Conservation (phyloP, 2,888 invertebrate genomes). For the Exocentrus adspersus region DNA sequence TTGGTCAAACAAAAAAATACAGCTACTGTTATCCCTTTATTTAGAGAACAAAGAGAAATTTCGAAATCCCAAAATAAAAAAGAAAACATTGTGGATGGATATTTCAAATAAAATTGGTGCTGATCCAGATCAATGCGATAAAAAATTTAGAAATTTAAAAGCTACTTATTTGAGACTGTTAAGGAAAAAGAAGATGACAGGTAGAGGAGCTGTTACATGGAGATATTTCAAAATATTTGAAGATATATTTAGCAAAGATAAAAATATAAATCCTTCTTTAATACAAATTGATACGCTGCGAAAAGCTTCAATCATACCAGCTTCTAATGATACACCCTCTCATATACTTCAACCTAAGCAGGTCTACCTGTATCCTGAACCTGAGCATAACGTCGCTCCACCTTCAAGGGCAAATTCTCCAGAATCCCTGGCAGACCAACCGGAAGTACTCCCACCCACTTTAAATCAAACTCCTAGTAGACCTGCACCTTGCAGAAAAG, state of each 20-base stretch:
- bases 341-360: too few relatives aligned
- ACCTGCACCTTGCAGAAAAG: too few relatives aligned
- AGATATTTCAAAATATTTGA: not conserved
- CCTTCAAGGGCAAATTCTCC: too few relatives aligned
- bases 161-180: not conserved
- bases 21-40: not conserved
- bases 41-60: not conserved
- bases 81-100: not conserved
- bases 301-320: too few relatives aligned
- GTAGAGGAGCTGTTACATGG: not conserved
- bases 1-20: not conserved
- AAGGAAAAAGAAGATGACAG: not conserved
- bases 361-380: too few relatives aligned
- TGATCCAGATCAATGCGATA: not conserved
- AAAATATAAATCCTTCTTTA: not conserved
- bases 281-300: too few relatives aligned
- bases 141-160: conserved; percentile 3
- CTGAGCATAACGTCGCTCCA: too few relatives aligned
- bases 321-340: too few relatives aligned
- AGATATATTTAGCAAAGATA: not conserved
- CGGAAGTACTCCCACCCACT: too few relatives aligned
- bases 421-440: too few relatives aligned
- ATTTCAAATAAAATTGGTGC: not conserved
- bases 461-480: too few relatives aligned
- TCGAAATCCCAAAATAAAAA: not conserved